Conservation (phyloP, 2,797 vertebrate genomes). For the Zenarchopterus dispar region DNA sequence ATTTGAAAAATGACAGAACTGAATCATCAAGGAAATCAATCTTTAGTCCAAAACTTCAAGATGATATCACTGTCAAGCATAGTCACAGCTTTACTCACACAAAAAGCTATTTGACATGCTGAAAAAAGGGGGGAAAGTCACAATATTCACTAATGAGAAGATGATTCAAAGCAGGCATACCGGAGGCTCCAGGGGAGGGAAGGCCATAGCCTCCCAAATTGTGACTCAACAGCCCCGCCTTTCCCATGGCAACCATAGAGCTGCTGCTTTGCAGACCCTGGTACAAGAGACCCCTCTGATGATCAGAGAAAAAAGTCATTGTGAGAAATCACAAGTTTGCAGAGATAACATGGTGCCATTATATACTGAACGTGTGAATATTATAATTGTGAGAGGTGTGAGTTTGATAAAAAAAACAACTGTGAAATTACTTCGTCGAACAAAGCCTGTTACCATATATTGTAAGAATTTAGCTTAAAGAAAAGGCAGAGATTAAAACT, state of each 20-base stretch:
- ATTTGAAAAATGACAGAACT: no score
- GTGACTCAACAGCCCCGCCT: slow-evolving; percentile 77
- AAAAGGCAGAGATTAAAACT: no score
- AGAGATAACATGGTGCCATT: not conserved
- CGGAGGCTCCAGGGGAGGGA: slow-evolving; percentile 75
- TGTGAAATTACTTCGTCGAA: slow-evolving; percentile 4
- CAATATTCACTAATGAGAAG: not conserved
- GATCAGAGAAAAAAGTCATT: slow-evolving; percentile 10
- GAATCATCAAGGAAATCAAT: no score
- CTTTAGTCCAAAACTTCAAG: no score
- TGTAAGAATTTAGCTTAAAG: no score
- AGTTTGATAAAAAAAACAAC: slow-evolving; percentile 12
- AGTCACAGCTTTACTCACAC: no score
- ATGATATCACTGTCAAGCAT: no score
- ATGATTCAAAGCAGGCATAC: slow-evolving; percentile 66
- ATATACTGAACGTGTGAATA: not conserved
- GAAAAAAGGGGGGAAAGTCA: no score
- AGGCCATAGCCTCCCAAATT: slow-evolving; percentile 82
- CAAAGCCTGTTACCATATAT: not conserved
- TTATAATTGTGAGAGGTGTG: not conserved
- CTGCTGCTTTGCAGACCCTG: slow-evolving; percentile 83
- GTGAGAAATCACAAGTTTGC: slow-evolving; percentile 1
- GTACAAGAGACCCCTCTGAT: slow-evolving; percentile 86
- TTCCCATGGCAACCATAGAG: slow-evolving; percentile 82
- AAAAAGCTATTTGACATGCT: no score